Evolutionary conservation across 1,140 invertebrate genomes (phyloP).

Genomic region (Philotrypesis tridentata): DNA sequence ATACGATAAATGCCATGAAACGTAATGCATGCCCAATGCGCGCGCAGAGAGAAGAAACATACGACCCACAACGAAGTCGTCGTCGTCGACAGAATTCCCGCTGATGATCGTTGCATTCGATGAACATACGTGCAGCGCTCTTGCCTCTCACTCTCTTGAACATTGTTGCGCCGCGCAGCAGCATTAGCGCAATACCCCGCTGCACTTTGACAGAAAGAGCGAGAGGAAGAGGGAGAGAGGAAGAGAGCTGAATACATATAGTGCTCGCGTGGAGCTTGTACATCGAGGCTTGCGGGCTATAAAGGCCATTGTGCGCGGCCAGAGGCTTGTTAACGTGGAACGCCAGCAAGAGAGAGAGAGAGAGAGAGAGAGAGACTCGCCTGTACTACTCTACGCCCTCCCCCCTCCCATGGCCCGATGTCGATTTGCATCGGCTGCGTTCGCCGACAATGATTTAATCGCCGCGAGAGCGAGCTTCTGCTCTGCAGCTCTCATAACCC

Average conservation of each 20-base stretch:
- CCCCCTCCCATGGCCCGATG: not conserved
- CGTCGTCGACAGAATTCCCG: not conserved
- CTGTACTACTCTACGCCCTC: not conserved
- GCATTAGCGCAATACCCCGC: not conserved
- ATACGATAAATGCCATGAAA: no score
- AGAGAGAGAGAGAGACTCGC: constrained; percentile 11
- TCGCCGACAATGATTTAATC: constrained; percentile 51
- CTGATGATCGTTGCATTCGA: not conserved
- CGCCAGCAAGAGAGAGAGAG: constrained; percentile 46
- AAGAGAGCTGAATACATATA: not conserved
- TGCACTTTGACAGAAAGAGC: not conserved
- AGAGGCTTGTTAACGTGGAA: constrained; percentile 60
- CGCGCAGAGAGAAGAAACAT: not conserved
- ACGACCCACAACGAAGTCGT: not conserved
- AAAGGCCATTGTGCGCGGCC: constrained; percentile 56
- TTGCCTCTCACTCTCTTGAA: not conserved
- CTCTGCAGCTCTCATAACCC: not conserved
- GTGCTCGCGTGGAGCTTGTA: not conserved
- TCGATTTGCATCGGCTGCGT: constrained; percentile 19
- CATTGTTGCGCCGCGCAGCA: not conserved
- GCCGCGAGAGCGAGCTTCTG: not conserved
- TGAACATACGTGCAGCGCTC: not conserved
- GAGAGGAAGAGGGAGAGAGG: not conserved
- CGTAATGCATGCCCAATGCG: no score
- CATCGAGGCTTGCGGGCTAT: constrained; percentile 49